Evolutionary conservation across 2,113 vertebrate genomes (phyloP), one percentile per base, ranked within the genome.

Genomic region (Spilogale gracilis): DNA sequence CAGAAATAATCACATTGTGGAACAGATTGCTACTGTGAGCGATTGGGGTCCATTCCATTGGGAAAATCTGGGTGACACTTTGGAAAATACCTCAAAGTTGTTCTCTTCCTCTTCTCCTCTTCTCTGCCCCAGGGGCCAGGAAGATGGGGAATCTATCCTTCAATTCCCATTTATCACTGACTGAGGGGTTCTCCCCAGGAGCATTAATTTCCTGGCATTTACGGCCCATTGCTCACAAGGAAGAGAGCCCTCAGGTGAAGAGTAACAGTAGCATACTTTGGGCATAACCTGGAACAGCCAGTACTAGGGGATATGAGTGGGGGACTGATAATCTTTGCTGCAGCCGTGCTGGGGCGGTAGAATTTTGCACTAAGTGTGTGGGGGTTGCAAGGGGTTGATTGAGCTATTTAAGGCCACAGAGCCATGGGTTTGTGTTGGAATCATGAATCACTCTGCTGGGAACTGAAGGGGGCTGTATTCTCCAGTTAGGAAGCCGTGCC

Each of bases 191-290:
- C 16, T 92, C 21, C 67, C 58, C 61, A 56, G 38, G 89, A 93
- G 23, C 58, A 73, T 90, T 63, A 69, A 88, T 63, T 95, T 97
- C 89, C 89, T 85, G 52, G 86, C 86, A 96, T 38, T 60, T 76
- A 81, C 17, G 73, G 89, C 69, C 20, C n/a, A 16, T 20, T 85
- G 92, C 58, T 83, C 23, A n/a, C 69, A 89, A 81, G 45, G 48
- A 95, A 96, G 83, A 87, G 82, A 80, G 60, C 89, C 73, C 45
- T 89, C 27, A 52, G 21, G 61, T 17, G 21, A 43, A 56, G 87
- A 63, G 82, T 82, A 65, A 7, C 27, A 58, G 21, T 8, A 25
- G 61, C 32, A 73, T 3, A 30, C 74, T 38, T 23, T 9, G 50
- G 25, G 84, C 27, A 45, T 45, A 9, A 50, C 30, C 84, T 45